Percentiles rank a stretch among this genome's conserved stretches.
Conservation (phyloP, 1,140 invertebrate species). For the Bradynema listronoti region DNA sequence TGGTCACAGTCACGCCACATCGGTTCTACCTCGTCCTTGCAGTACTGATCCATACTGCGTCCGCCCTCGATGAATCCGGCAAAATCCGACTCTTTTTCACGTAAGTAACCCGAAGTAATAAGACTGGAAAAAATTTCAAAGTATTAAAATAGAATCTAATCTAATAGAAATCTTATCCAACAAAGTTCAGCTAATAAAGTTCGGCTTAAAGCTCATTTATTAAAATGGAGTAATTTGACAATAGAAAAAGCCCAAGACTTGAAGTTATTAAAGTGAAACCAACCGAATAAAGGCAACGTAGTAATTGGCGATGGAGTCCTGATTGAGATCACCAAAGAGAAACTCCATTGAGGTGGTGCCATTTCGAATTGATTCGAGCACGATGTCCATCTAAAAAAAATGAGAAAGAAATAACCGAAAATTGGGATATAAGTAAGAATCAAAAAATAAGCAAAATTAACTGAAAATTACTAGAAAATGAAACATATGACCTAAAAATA, state of each 20-base stretch:
- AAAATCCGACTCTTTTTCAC: slow-evolving; percentile 40
- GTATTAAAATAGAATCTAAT: neutral
- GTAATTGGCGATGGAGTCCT: slow-evolving; percentile 43
- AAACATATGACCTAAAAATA: no score
- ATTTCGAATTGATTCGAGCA: slow-evolving; percentile 29
- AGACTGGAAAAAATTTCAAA: slow-evolving; percentile 26
- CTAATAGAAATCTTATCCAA: no score
- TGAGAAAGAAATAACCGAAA: neutral
- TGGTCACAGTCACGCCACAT: slow-evolving; percentile 48
- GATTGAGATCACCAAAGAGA: slow-evolving; percentile 40
- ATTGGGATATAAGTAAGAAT: no score
- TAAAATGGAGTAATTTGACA: no score
- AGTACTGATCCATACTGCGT: slow-evolving; percentile 35
- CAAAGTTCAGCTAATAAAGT: no score
- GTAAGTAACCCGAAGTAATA: slow-evolving; percentile 41
- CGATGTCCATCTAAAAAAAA: slow-evolving; percentile 35
- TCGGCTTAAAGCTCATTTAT: no score
- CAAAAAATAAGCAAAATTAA: no score
- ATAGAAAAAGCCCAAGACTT: neutral
- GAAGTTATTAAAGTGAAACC: slow-evolving; percentile 1
- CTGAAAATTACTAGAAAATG: no score
- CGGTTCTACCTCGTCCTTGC: slow-evolving; percentile 41
- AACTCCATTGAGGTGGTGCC: slow-evolving; percentile 20
- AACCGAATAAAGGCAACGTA: slow-evolving; percentile 42
- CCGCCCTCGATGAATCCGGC: slow-evolving; percentile 42